Evolutionary conservation across 2,888 invertebrate genomes (phyloP), one percentile per base, ranked within the genome.

Genomic region (Pelosia muscerda): DNA sequence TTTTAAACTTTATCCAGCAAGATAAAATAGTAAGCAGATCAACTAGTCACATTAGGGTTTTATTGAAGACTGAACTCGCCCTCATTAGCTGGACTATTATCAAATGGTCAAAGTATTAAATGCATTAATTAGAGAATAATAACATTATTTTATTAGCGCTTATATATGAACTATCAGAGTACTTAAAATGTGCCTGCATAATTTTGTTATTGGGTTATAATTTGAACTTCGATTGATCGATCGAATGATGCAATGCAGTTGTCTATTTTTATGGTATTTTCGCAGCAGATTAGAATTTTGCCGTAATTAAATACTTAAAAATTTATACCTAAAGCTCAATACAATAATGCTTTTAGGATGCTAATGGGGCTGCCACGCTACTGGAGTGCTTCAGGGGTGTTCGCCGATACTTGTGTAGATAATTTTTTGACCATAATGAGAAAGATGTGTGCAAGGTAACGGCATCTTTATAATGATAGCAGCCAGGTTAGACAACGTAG

Each of bases 61-160:
- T n/a, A 26, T n/a, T 62, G 28, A 31, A 53, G 62, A 62, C 62
- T 62, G 28, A 62, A 53, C 28, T 53, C 62, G 15, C 13, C n/a
- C 53, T 53, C 53, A 28, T 49, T 49, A 49, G 13, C 23, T 55
- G 2, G 23, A 13, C 8, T 25, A 26, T 26, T 56, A 56, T 56
- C 56, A 26, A 56, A 56, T 25, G 56, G 56, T 19, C 56, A 28
- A 56, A n/a, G n/a, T n/a, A 15, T 38, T 49, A 49, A n/a, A 49
- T n/a, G 9, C 49, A 49, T n/a, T 49, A 49, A 49, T 49, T 49
- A 42, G 42, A 2, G 0, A 15, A 49, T n/a, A 49, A n/a, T 49
- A 49, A 49, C 49, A 49, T 19, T 4, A 42, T 19, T 5, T 42
- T 42, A 49, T n/a, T 49, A n/a, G 49, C 49, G n/a, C n/a, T 6